Percentiles rank a stretch among this genome's conserved stretches.
phyloP scores from a whole-genome alignment of 1,140 invertebrate genomes.

The Diorhabda elongata region DNA sequence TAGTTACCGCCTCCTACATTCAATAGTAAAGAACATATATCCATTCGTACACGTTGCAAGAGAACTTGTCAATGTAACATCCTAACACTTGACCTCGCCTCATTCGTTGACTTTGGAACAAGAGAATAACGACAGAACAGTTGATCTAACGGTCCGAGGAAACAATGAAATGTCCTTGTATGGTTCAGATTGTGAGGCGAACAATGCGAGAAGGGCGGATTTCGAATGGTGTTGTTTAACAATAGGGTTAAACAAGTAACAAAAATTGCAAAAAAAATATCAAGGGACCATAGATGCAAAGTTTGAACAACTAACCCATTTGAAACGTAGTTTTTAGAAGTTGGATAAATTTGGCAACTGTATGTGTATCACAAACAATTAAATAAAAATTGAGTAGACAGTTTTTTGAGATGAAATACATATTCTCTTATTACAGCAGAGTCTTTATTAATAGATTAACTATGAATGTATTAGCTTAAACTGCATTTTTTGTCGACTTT shows the following conservation, averaged over 20 bases:
- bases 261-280: slow-evolving; percentile 12
- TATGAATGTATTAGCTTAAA: no score
- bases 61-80: neutral
- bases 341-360: no score
- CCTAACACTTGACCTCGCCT: slow-evolving; percentile 5
- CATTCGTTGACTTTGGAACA: slow-evolving; percentile 13
- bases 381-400: no score
- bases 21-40: neutral
- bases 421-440: no score
- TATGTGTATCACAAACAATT: no score
- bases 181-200: slow-evolving; percentile 4
- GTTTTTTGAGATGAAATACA: no score
- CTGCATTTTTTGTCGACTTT: no score
- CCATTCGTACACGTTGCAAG: neutral
- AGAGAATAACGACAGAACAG: slow-evolving; percentile 5
- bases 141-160: slow-evolving; percentile 10
- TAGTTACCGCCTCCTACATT: no score
- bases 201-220: slow-evolving; percentile 10
- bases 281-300: neutral
- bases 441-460: no score
- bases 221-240: slow-evolving; percentile 3
- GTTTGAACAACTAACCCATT: neutral
- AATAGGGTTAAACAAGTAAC: slow-evolving; percentile 13
- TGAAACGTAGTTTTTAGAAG: no score
- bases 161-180: slow-evolving; percentile 18